Evolutionary conservation across 1,140 invertebrate genomes (phyloP).

Genomic region (Bombus turneri): DNA sequence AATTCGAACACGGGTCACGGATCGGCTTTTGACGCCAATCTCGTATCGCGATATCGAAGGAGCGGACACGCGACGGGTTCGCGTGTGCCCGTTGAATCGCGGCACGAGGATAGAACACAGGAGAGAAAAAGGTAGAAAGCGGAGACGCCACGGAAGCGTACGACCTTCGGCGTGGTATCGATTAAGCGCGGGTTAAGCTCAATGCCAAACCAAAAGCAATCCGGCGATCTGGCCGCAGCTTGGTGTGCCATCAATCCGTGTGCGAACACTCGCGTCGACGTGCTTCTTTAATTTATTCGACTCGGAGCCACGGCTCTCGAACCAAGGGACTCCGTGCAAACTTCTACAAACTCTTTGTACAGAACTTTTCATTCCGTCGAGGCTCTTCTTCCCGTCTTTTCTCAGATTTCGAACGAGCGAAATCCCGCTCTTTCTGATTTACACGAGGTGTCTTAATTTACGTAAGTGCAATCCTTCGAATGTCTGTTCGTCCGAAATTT

Average conservation of each 20-base stretch:
- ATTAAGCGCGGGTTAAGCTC: slow-evolving; percentile 62
- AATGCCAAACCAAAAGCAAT: slow-evolving; percentile 57
- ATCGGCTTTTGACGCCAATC: not conserved
- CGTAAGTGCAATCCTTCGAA: not conserved
- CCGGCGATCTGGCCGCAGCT: slow-evolving; percentile 24
- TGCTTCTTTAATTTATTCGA: slow-evolving; percentile 1
- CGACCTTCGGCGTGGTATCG: slow-evolving; percentile 65
- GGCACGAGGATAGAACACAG: not conserved
- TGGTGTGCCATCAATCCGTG: slow-evolving; percentile 34
- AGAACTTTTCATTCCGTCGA: not conserved
- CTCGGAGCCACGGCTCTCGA: too few relatives aligned
- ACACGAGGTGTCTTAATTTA: not conserved
- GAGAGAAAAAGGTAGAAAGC: slow-evolving; percentile 35
- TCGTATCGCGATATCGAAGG: not conserved
- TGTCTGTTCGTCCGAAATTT: not conserved
- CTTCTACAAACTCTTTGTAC: too few relatives aligned
- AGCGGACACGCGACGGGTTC: slow-evolving; percentile 46
- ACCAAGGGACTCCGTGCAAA: not conserved
- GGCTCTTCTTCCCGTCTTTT: not conserved
- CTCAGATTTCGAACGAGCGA: not conserved
- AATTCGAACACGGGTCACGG: not conserved
- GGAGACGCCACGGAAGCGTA: slow-evolving; percentile 64
- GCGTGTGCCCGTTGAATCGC: slow-evolving; percentile 28
- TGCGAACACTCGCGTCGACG: not conserved
- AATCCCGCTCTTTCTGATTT: not conserved